Evolutionary conservation across 2,797 vertebrate genomes (phyloP).

Genomic region (Rallus crepitans): DNA sequence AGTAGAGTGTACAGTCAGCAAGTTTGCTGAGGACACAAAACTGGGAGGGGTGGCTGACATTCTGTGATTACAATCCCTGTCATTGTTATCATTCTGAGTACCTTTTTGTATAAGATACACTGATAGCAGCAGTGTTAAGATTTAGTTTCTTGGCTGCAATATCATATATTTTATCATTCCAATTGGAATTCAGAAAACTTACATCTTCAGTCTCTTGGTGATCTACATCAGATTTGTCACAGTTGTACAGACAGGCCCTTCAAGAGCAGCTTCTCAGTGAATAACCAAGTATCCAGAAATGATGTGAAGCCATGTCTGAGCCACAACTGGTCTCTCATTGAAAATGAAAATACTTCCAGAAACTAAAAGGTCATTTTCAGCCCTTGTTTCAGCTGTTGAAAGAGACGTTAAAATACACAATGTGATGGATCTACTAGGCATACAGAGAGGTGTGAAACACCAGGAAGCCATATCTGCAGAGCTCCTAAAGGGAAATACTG

Average conservation of each 20-base stretch:
- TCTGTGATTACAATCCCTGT: accelerated
- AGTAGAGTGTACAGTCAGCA: too few relatives aligned
- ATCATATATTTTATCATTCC: neutral
- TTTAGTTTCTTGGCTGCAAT: neutral
- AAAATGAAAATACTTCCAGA: neutral
- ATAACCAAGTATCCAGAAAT: neutral
- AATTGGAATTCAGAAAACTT: neutral
- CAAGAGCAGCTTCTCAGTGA: neutral
- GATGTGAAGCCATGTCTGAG: neutral
- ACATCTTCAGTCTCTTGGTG: neutral
- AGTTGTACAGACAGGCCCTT: neutral
- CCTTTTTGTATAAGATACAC: neutral
- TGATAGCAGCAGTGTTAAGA: neutral
- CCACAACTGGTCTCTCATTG: neutral
- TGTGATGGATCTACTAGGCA: neutral
- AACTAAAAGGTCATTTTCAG: neutral
- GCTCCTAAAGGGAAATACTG: neutral
- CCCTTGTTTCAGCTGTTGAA: neutral
- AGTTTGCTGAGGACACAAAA: too few relatives aligned
- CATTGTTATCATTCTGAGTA: neutral
- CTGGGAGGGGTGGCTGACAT: too few relatives aligned
- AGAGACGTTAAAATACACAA: neutral
- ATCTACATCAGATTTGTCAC: neutral
- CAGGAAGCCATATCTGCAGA: neutral
- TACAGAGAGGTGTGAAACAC: neutral